phyloP scores from a whole-genome alignment of 2,113 vertebrate species.

The Eurystomus gularis region DNA sequence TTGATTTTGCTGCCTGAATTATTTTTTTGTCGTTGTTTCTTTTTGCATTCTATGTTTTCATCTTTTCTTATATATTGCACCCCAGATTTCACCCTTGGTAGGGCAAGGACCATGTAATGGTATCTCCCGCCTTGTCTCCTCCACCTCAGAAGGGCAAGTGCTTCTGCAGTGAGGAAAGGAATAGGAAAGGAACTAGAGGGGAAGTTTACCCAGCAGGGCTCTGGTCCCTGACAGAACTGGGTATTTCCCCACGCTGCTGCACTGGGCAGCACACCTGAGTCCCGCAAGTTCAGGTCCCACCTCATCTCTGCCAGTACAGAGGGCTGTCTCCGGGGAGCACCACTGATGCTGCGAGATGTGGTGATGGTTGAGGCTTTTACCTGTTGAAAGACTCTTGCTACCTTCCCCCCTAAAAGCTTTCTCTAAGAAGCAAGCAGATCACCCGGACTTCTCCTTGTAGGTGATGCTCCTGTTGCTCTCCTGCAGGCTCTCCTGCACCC shows the following conservation, averaged over 20 bases:
- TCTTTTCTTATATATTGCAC: not conserved
- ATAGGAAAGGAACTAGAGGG: not conserved
- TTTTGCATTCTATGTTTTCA: not conserved
- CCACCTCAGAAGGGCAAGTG: not conserved
- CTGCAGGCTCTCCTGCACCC: not conserved
- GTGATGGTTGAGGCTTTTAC: not conserved
- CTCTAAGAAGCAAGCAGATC: too few relatives aligned
- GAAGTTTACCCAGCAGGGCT: rapidly evolving
- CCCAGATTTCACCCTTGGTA: not conserved
- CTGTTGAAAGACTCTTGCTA: too few relatives aligned
- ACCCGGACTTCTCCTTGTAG: not conserved
- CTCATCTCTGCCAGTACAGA: not conserved
- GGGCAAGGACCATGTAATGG: rapidly evolving
- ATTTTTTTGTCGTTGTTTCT: not conserved
- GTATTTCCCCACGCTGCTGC: not conserved
- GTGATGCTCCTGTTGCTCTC: not conserved
- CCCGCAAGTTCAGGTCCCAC: not conserved
- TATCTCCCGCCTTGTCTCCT: not conserved
- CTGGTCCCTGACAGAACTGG: rapidly evolving
- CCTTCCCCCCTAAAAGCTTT: too few relatives aligned
- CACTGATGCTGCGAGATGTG: not conserved
- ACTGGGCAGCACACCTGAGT: rapidly evolving
- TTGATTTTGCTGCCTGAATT: not conserved
- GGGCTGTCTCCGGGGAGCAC: not conserved
- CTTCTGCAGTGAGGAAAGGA: not conserved